Evolutionary conservation across 2,113 vertebrate species (phyloP).

Genomic region (Menidia beryllina): DNA sequence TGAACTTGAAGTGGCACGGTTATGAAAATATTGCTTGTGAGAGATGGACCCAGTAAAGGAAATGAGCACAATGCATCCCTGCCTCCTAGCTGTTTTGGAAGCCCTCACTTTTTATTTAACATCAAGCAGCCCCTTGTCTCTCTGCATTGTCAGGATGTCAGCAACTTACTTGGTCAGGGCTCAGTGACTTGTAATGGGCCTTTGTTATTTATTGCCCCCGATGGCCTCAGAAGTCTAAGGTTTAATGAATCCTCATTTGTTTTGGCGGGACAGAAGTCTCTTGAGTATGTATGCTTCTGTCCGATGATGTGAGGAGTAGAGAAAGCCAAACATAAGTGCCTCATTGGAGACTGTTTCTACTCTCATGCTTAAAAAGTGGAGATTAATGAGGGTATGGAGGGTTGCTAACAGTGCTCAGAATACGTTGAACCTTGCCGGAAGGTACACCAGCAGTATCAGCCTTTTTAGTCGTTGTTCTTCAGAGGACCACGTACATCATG

Average conservation of each 20-base stretch:
- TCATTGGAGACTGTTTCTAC: neutral
- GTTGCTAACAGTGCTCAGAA: slow-evolving; percentile 51
- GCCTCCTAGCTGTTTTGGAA: slow-evolving; percentile 69
- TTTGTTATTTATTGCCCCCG: slow-evolving; percentile 74
- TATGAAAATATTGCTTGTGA: slow-evolving; percentile 84
- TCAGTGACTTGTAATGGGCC: slow-evolving; percentile 54
- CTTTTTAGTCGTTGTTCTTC: slow-evolving; percentile 70
- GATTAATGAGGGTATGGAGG: slow-evolving; percentile 59
- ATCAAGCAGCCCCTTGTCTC: slow-evolving; percentile 69
- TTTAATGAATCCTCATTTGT: slow-evolving; percentile 80
- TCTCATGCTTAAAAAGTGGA: slow-evolving; percentile 26
- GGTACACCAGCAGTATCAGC: slow-evolving; percentile 39
- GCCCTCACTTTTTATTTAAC: slow-evolving; percentile 63
- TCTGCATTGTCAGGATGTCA: slow-evolving; percentile 71
- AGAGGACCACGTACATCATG: slow-evolving; percentile 35
- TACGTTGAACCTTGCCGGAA: slow-evolving; percentile 44
- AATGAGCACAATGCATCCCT: slow-evolving; percentile 78
- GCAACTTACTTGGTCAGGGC: slow-evolving; percentile 65
- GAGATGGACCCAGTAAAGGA: slow-evolving; percentile 80
- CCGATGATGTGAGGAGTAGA: slow-evolving; percentile 48
- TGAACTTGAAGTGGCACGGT: slow-evolving; percentile 81
- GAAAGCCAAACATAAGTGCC: slow-evolving; percentile 35
- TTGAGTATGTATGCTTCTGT: slow-evolving; percentile 44
- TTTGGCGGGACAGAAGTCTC: slow-evolving; percentile 71
- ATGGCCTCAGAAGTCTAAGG: slow-evolving; percentile 54